Evolutionary conservation across 2,888 invertebrate species (phyloP).

Genomic region (Camptogramma bilineatum): DNA sequence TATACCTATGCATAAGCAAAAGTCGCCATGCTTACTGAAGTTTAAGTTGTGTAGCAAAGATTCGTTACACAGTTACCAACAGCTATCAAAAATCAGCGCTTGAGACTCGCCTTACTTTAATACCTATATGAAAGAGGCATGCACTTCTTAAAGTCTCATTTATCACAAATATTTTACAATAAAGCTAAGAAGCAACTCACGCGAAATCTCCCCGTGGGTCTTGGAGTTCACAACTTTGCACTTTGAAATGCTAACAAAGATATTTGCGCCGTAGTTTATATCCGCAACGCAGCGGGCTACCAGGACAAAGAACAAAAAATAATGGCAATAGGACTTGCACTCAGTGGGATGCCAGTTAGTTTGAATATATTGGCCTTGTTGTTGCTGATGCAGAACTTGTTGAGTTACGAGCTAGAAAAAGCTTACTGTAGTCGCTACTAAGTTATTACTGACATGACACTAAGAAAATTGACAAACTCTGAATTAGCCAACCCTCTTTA

Average conservation of each 20-base stretch:
- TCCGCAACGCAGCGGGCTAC: conserved; percentile 65
- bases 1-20: too few relatives aligned
- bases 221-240: conserved; percentile 37
- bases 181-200: conserved; percentile 6
- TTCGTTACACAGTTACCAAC: not conserved
- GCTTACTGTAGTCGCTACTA: not conserved
- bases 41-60: not conserved
- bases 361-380: conserved; percentile 39
- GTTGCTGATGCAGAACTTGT: conserved; percentile 35
- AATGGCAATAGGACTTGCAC: conserved; percentile 41
- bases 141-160: not conserved
- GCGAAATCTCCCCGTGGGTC: conserved; percentile 25
- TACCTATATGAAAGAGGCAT: not conserved
- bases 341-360: conserved; percentile 51
- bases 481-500: not conserved
- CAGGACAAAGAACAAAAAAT: conserved; percentile 45
- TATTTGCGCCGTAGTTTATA: conserved; percentile 59
- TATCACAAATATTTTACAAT: not conserved
- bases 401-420: conserved; percentile 21
- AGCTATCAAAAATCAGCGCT: not conserved
- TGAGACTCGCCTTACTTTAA: not conserved
- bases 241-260: conserved; percentile 46
- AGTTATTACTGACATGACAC: not conserved
- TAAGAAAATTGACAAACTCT: not conserved
- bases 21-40: too few relatives aligned